Evolutionary conservation across 2,797 vertebrate genomes (phyloP).

Genomic region (Falco peregrinus): DNA sequence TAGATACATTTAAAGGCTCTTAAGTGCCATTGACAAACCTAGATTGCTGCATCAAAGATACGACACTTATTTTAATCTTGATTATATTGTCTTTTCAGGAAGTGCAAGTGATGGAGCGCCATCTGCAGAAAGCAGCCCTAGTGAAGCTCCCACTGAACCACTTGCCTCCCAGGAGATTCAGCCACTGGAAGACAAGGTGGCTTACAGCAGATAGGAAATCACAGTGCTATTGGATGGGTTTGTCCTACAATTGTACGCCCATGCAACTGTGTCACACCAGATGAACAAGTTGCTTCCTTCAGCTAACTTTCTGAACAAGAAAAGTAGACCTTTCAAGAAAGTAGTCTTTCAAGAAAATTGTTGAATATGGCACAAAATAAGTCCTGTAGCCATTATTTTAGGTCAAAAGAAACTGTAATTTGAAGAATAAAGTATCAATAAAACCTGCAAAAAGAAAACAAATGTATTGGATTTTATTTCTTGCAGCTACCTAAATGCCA

Average conservation of each 20-base stretch:
- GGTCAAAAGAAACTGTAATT: not conserved
- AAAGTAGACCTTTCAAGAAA: not conserved
- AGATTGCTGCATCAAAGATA: not conserved
- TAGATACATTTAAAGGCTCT: not conserved
- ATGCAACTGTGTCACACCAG: not conserved
- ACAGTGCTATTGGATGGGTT: not conserved
- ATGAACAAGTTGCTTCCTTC: not conserved
- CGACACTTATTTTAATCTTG: not conserved
- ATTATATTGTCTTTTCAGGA: conserved; percentile 37
- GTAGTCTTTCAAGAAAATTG: not conserved
- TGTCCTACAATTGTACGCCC: not conserved
- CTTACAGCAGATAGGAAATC: conserved; percentile 57
- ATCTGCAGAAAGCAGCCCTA: not conserved
- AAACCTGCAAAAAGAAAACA: not conserved
- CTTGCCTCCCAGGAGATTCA: not conserved
- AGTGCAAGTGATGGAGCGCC: not conserved
- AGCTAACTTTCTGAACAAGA: not conserved
- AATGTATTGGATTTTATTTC: not conserved
- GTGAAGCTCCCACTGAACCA: not conserved
- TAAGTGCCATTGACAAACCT: not conserved
- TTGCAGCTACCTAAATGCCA: not conserved
- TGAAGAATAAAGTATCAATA: conserved; percentile 1
- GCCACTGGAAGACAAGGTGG: conserved; percentile 10
- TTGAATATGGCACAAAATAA: not conserved
- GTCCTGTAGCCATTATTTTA: not conserved